Evolutionary conservation across 2,888 invertebrate species (phyloP).

Genomic region (Andricus curvator): DNA sequence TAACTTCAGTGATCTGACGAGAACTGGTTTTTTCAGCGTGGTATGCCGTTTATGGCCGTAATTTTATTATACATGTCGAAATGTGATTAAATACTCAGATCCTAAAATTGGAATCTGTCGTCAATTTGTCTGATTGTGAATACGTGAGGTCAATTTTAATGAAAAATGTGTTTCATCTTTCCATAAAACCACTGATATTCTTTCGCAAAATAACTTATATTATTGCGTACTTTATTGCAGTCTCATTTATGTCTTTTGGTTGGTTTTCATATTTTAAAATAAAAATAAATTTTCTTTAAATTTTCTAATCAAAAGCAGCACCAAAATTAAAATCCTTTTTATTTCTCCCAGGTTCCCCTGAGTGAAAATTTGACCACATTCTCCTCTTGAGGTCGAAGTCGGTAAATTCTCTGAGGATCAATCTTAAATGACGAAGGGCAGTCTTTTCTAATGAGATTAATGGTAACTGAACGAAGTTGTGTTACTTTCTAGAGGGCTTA

Average conservation of each 20-base stretch:
- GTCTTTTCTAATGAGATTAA: neutral
- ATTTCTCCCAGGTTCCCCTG: neutral
- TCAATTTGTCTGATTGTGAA: neutral
- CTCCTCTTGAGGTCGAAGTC: neutral
- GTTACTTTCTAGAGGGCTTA: constrained; percentile 26
- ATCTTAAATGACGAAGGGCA: neutral
- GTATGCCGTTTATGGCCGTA: no score
- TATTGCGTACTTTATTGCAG: no score
- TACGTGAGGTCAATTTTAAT: neutral
- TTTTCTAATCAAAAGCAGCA: neutral
- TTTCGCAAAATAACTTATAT: no score
- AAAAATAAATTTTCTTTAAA: neutral
- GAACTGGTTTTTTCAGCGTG: no score
- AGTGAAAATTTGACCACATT: neutral
- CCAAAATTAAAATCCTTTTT: neutral
- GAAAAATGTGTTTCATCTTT: neutral
- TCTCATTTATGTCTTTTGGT: no score
- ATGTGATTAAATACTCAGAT: neutral
- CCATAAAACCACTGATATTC: no score
- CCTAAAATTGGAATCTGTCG: neutral
- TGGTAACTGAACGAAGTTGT: constrained; percentile 16
- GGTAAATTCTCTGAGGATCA: neutral
- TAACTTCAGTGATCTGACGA: no score
- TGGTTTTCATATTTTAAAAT: neutral
- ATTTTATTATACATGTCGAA: neutral